Evolutionary conservation across 2,888 invertebrate genomes (phyloP).

Genomic region (Stenichneumon culpator): DNA sequence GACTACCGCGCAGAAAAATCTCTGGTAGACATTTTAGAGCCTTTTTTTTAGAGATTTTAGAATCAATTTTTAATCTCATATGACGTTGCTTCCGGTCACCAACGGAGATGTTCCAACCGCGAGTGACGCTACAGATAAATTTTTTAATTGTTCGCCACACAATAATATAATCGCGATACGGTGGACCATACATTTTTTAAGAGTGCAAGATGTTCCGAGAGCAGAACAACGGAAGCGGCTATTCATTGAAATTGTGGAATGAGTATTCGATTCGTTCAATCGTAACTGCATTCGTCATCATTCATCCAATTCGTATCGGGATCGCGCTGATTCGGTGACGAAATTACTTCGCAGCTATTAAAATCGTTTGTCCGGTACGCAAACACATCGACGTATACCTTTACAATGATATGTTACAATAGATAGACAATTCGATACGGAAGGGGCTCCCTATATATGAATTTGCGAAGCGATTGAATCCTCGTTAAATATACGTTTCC

Average conservation of each 20-base stretch:
- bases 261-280: not conserved
- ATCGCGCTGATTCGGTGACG: not conserved
- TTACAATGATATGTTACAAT: not conserved
- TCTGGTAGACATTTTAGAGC: not conserved
- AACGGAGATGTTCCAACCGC: too few species aligned
- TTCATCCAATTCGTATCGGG: not conserved
- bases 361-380: not conserved
- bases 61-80: too few species aligned
- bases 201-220: not conserved
- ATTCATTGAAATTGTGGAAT: not conserved
- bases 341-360: not conserved
- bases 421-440: conserved; percentile 11
- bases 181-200: not conserved
- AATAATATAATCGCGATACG: not conserved
- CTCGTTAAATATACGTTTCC: conserved; percentile 18
- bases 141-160: not conserved
- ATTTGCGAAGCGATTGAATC: conserved; percentile 34
- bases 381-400: not conserved
- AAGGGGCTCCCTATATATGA: not conserved
- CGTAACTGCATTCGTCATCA: not conserved
- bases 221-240: not conserved
- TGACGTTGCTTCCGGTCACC: too few species aligned
- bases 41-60: too few species aligned
- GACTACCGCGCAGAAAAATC: not conserved
- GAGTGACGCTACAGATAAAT: too few species aligned